phyloP scores from a whole-genome alignment of 2,113 vertebrate species.

The Forbesichthys agassizii region DNA sequence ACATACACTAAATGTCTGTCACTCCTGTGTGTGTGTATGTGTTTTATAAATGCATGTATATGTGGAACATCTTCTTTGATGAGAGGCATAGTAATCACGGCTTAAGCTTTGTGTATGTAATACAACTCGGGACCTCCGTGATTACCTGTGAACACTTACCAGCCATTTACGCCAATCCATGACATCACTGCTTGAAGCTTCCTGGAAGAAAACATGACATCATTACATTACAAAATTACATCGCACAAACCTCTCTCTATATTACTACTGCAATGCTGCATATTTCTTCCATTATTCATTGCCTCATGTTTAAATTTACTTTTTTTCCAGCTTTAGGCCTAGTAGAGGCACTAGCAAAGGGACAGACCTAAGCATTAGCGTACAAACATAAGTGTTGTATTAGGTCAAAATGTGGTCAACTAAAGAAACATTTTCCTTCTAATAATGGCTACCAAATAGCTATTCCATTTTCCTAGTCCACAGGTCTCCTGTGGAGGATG shows the following conservation, averaged over 20 bases:
- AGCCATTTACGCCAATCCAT: too few relatives aligned
- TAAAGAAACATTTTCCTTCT: not conserved
- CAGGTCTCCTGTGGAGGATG: not conserved
- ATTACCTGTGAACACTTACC: too few relatives aligned
- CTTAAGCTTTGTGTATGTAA: too few relatives aligned
- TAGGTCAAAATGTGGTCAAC: not conserved
- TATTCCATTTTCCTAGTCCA: not conserved
- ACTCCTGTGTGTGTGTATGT: slow-evolving; percentile 14
- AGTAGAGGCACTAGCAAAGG: not conserved
- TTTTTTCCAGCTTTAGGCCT: not conserved
- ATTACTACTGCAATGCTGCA: too few relatives aligned
- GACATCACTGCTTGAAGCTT: too few relatives aligned
- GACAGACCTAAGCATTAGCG: not conserved
- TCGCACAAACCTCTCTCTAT: too few relatives aligned
- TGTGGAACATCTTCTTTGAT: slow-evolving; percentile 34
- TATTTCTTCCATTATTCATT: too few relatives aligned
- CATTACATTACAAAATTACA: too few relatives aligned
- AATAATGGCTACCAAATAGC: not conserved
- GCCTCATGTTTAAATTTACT: too few relatives aligned
- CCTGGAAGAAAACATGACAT: too few relatives aligned
- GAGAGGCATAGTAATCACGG: slow-evolving; percentile 14
- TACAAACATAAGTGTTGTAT: not conserved
- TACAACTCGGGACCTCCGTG: too few relatives aligned
- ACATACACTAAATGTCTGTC: slow-evolving; percentile 19
- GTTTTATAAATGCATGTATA: slow-evolving; percentile 20